Conservation (phyloP, 2,113 vertebrate genomes). For the Solea solea region DNA sequence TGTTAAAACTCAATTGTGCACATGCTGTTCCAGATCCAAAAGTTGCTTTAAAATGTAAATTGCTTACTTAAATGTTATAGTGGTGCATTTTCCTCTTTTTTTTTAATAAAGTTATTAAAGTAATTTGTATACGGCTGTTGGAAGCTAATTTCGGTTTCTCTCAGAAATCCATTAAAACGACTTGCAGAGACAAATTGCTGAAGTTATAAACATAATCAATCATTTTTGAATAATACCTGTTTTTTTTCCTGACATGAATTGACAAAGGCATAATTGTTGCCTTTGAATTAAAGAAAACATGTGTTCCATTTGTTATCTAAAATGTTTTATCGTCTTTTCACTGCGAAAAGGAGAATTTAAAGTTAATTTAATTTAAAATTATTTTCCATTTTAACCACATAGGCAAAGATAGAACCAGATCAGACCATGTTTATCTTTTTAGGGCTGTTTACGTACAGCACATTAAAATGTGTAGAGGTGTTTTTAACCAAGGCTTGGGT, state of each 20-base stretch:
- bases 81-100: background rate
- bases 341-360: slow-evolving; percentile 8
- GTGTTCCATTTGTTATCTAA: background rate
- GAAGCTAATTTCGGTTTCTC: slow-evolving; percentile 36
- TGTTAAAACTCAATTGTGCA: slow-evolving; percentile 37
- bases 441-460: no score
- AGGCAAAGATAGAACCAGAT: no score
- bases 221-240: background rate
- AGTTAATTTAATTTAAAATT: no score
- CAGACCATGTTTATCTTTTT: no score
- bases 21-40: slow-evolving; percentile 33
- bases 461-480: no score
- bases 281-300: background rate
- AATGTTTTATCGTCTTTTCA: background rate
- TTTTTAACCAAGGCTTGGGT: no score
- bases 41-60: slow-evolving; percentile 31
- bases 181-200: slow-evolving; percentile 19
- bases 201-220: background rate
- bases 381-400: background rate
- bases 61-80: slow-evolving; percentile 30
- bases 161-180: slow-evolving; percentile 10
- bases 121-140: slow-evolving; percentile 25
- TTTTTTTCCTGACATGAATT: background rate
- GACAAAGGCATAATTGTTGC: background rate
- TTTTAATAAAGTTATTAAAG: slow-evolving; percentile 14